Percentiles rank a stretch among this genome's conserved stretches.
Conservation (phyloP, 2,113 vertebrate species). For the Myrmecobius fasciatus region DNA sequence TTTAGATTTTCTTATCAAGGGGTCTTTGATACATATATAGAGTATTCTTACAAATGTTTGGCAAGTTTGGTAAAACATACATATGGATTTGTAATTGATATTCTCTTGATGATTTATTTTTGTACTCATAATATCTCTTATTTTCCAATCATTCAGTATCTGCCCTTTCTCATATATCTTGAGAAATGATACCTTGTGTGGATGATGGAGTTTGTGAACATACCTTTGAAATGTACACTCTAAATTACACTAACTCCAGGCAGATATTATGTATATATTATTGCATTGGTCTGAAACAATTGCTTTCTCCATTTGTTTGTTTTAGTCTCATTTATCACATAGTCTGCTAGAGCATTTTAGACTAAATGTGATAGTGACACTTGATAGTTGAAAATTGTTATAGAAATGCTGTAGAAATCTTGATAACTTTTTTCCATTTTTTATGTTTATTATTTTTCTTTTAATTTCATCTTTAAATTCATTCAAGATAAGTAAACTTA, state of each 20-base stretch:
- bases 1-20: neutral
- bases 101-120: neutral
- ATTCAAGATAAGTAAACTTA: neutral
- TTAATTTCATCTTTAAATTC: neutral
- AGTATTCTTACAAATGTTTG: neutral
- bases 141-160: neutral
- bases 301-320: neutral
- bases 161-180: neutral
- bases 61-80: neutral
- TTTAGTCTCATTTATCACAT: neutral
- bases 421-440: neutral
- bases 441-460: neutral
- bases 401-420: neutral
- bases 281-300: neutral
- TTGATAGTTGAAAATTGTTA: neutral
- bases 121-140: neutral
- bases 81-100: neutral
- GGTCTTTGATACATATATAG: neutral
- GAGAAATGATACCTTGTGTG: neutral
- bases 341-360: neutral
- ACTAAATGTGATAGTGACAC: neutral
- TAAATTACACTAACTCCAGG: neutral
- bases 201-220: too few relatives aligned
- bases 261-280: neutral
- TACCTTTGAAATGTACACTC: neutral